These are phyloP conservation scores for Spodoptera exigua DNA, from an alignment of 2,888 invertebrate genomes.

Conservation along the genomic window DNA sequence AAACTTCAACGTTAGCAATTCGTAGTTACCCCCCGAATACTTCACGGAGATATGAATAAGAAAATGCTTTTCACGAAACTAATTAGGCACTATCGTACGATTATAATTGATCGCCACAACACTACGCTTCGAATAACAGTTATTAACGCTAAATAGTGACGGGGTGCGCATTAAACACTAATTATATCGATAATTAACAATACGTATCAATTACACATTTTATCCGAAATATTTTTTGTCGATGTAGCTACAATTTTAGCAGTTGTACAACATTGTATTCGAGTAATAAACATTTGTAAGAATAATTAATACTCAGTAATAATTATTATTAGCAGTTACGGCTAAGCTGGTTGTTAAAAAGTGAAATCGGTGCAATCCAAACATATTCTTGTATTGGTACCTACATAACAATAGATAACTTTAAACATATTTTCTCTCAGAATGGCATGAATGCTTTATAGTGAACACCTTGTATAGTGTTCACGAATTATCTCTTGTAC, in stretches of 20 bases:
- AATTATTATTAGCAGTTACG: conserved; percentile 58
- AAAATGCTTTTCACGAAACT: conserved; percentile 1
- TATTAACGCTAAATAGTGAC: conserved; percentile 48
- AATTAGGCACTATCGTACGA: conserved; percentile 13
- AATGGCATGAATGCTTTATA: conserved; percentile 47
- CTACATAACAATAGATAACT: conserved; percentile 43
- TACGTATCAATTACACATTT: conserved; percentile 56
- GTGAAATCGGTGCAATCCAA: conserved; percentile 60
- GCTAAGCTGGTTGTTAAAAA: conserved; percentile 62
- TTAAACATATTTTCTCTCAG: conserved; percentile 44
- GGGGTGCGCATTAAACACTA: conserved; percentile 41
- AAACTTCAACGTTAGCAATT: too few species aligned
- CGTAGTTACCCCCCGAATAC: too few species aligned
- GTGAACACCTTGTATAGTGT: conserved; percentile 41
- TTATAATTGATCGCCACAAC: conserved; percentile 11
- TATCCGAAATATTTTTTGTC: conserved; percentile 39
- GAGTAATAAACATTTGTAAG: conserved; percentile 67
- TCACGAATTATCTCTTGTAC: conserved; percentile 49
- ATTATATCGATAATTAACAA: conserved; percentile 56
- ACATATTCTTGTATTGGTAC: conserved; percentile 32
- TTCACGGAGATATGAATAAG: background rate
- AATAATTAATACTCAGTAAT: conserved; percentile 51
- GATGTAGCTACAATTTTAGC: conserved; percentile 38
- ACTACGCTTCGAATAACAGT: conserved; percentile 28
- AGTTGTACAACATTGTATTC: conserved; percentile 47